Base-by-base conservation (phyloP, 2,797 vertebrate species). In the Macropodus opercularis region DNA sequence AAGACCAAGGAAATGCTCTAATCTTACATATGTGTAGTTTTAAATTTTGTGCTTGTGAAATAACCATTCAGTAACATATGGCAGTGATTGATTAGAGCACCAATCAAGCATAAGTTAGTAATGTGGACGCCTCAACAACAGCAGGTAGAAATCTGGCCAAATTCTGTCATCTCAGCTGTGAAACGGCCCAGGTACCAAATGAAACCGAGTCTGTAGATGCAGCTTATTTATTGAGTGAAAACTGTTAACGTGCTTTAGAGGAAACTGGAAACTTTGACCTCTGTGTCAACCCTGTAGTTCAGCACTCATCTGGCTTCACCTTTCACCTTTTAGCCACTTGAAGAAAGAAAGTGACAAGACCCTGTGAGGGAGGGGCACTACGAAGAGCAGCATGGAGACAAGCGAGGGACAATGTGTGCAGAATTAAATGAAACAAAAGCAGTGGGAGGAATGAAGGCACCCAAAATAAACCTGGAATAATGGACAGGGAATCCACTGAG, bases 311-410 rank as follows among this genome's bases (percentile, higher is more conserved):
- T 13, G 7, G 5, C 47, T 72, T 61, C 35, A 48, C 54, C 50
- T 73, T 75, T 54, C 36, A 62, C 55, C 77, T 87, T 90, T 72
- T 52, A 98, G 97, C 92, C 97, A 98, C 92, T 93, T 98, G 94
- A 98, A 99, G 93, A 99, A 99, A 86, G 97, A 99, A 86, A 98
- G 95, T 50, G 97, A 99, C 92, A 99, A 99, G 91, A 94, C 95
- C 81, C 95, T 99, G 94, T 99, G 94, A 95, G 86, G 88, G 91
- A 86, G 87, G 81, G 82, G 74, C 72, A 63, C 29, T 44, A 77
- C 42, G 41, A 77, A 75, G 73, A 85, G 89, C 84, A 83, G 79
- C 84, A 83, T 56, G 76, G 81, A 75, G 71, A 77, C 61, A 72
- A 63, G 54, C 15, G 18, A 38, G 67, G 69, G 64, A 87, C 69